Evolutionary conservation across 2,888 invertebrate species (phyloP).

Genomic region (Oligia fasciuncula): DNA sequence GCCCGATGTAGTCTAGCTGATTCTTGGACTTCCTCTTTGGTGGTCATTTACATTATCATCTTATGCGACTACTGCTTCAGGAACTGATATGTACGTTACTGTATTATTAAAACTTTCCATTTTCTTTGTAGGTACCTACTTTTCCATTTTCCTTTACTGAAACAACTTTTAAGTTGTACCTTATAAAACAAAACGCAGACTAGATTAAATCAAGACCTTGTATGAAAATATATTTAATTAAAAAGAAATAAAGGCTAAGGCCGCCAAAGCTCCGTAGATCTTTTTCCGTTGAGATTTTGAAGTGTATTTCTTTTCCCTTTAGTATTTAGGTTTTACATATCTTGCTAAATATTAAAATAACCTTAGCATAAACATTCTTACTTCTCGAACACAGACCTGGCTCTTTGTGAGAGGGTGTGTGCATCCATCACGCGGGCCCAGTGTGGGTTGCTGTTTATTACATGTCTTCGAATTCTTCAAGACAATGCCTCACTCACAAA

Average conservation of each 20-base stretch:
- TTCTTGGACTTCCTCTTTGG: slow-evolving; percentile 22
- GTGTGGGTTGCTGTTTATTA: too few species aligned
- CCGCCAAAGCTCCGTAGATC: neutral
- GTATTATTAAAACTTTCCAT: neutral
- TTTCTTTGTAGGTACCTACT: too few species aligned
- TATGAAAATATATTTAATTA: neutral
- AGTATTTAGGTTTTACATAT: neutral
- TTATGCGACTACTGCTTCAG: neutral
- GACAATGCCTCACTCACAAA: neutral
- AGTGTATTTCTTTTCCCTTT: neutral
- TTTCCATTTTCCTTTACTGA: too few species aligned
- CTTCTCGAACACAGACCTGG: neutral
- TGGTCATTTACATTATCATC: neutral
- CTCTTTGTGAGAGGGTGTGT: neutral
- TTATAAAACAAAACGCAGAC: neutral
- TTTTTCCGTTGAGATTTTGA: neutral
- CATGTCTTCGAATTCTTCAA: neutral
- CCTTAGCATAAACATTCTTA: neutral
- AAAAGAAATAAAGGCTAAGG: neutral
- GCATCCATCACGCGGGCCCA: neutral
- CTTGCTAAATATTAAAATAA: neutral
- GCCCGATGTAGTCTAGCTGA: slow-evolving; percentile 41
- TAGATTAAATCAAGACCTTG: neutral
- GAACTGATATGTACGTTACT: neutral
- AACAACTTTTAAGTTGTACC: too few species aligned